phyloP scores from a whole-genome alignment of 2,888 invertebrate genomes.

The Sicus ferrugineus region DNA sequence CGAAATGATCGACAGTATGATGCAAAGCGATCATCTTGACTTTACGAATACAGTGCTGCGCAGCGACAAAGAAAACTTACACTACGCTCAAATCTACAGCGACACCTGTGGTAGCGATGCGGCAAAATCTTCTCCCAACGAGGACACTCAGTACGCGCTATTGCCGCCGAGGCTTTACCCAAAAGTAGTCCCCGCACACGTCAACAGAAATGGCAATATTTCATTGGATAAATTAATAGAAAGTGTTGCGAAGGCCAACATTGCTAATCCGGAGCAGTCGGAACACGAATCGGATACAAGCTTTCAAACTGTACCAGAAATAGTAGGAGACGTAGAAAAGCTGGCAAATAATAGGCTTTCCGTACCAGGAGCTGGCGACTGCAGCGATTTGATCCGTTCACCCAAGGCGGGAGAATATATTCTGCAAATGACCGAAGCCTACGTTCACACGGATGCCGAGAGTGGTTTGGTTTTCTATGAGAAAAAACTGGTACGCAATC shows the following conservation, averaged over 20 bases:
- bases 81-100: constrained; percentile 36
- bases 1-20: constrained; percentile 53
- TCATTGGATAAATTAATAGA: constrained; percentile 49
- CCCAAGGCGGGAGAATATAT: constrained; percentile 53
- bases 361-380: constrained; percentile 9
- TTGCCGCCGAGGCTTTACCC: constrained; percentile 2
- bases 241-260: constrained; percentile 49
- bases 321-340: constrained; percentile 18
- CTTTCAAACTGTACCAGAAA: constrained; percentile 51
- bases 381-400: constrained; percentile 43
- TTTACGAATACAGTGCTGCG: constrained; percentile 49
- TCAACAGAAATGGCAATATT: constrained; percentile 29
- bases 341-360: not conserved
- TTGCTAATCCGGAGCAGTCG: constrained; percentile 40
- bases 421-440: constrained; percentile 73
- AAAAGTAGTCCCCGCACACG: not conserved
- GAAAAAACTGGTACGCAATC: constrained; percentile 54
- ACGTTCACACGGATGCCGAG: constrained; percentile 77
- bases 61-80: constrained; percentile 25
- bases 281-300: constrained; percentile 49
- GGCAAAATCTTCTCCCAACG: constrained; percentile 21
- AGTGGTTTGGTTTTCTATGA: constrained; percentile 75
- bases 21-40: constrained; percentile 54
- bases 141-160: constrained; percentile 29
- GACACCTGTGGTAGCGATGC: constrained; percentile 34